Evolutionary conservation across 2,113 vertebrate genomes (phyloP).

Genomic region (Xenus cinereus): DNA sequence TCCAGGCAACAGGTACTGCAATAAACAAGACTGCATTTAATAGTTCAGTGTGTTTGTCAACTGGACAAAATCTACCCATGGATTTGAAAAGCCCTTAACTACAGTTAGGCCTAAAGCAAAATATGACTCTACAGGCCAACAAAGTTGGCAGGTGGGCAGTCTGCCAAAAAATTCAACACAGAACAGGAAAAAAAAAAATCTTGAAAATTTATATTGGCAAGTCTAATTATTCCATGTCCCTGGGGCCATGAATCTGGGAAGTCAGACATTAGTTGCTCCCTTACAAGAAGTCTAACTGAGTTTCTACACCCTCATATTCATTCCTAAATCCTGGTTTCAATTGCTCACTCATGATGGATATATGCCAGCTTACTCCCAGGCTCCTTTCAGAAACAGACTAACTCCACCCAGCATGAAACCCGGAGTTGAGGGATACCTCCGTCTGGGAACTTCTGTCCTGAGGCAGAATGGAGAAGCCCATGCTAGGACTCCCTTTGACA

Average conservation of each 20-base stretch:
- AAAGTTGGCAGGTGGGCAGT: not conserved
- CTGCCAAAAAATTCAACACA: not conserved
- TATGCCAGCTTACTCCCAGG: not conserved
- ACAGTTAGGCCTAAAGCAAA: not conserved
- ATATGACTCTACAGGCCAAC: not conserved
- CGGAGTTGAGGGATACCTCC: not conserved
- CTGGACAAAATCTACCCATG: not conserved
- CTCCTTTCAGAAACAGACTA: not conserved
- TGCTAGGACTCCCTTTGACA: not conserved
- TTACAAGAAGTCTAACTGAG: not conserved
- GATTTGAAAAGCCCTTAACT: not conserved
- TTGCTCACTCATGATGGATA: not conserved
- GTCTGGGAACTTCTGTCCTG: not conserved
- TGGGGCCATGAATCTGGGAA: not conserved
- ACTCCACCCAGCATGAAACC: not conserved
- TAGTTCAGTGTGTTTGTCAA: not conserved
- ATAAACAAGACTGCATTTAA: not conserved
- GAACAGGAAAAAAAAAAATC: not conserved
- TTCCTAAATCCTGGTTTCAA: not conserved
- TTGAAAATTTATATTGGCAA: not conserved
- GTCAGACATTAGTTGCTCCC: not conserved
- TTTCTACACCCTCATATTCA: not conserved
- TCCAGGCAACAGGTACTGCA: not conserved
- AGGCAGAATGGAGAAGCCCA: not conserved
- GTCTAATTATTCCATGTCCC: not conserved